Evolutionary conservation across 2,888 invertebrate species (phyloP), one percentile per base, ranked within the genome.

Genomic region (Gerris lacustris): DNA sequence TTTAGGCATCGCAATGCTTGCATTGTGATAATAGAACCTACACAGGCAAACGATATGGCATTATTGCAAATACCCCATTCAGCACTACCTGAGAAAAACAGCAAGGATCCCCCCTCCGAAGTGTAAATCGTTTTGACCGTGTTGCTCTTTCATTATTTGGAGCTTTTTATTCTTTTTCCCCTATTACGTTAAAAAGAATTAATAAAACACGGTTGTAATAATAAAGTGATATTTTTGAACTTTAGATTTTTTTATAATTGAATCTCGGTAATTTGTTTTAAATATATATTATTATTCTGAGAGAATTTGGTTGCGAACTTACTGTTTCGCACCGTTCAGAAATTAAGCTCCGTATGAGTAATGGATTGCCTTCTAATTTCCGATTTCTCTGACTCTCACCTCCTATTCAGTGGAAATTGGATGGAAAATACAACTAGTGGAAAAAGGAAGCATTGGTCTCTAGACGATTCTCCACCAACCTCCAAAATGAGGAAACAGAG

Each of bases 71-170:
- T 77, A 70, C 75, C 76, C 66, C 76, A 76, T 74, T 77, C 76
- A 70, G 77, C 76, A 63, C 73, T 75, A 67, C 77, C 77, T 67
- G 77, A 77, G 75, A 77, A 77, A 71, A 77, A 77, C 67, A 76
- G 76, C 68, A 77, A 77, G 74, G 77, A 77, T 72, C 77, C 77
- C 71, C 77, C 77, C 72, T 70, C 70, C 69, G 44, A 44, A 44
- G 68, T 44, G 68, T 74, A 63, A 73, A 63, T 31, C 4, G 31
- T 31, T 43, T 64, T 31, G 31, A 31, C 31, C 31, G 31, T 31
- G 31, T 31, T 31, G 31, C 31, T 31, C 31, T 31, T 31, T 31
- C 31, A 31, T 31, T n/a, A 17, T 63, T 72, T 68, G 5, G 72
- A 9, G 18, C 63, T 66, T 44, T 66, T 43, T 66, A 44, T 55